Base-by-base conservation (phyloP, 2,797 vertebrate species). In the Falco naumanni region DNA sequence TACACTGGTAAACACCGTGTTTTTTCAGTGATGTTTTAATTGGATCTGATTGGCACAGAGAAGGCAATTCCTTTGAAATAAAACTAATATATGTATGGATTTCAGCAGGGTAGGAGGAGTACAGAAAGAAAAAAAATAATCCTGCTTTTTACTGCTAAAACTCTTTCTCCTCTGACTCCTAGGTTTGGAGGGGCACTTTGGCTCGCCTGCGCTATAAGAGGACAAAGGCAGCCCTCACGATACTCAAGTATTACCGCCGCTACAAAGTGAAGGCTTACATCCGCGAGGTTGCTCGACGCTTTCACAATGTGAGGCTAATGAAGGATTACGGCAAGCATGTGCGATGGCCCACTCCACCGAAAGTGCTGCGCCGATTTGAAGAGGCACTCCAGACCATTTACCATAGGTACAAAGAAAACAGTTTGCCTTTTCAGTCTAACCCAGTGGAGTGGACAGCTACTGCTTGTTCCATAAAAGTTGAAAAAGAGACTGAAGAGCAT, bases 141-240 rank as follows among this genome's bases (percentile, higher is more conserved):
- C 28, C 61, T 60, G 18, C n/a, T 74, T 60, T 31, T 25, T 39
- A 8, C 31, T 54, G 17, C 47, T 61, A 16, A 71, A 60, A 29
- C 45, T 10, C 8, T 19, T 74, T 84, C 50, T 86, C 48, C 37
- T 5, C 59, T 21, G 41, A 19, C 60, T 60, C 48, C 0, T 77
- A 99, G 99, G 98, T 99, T 34, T 99, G 99, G 99, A 98, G 99
- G 53, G 99, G 99, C 56, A 98, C 99, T 5, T 86, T 99, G 56
- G 99, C 99, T 85, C 98, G 99, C 24, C 98, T 98, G 97, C 98
- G 98, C 39, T 99, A 99, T 95, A 98, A 98, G 87, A 98, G 98
- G 47, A 99, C 99, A 77, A 98, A 97, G 39, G 99, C 99, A 0
- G 99, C 98, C 4, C 98, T 99, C 65, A 97, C 97, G 18, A 99